Conservation (phyloP, 2,888 invertebrate species). For the Microctonus brassicae region DNA sequence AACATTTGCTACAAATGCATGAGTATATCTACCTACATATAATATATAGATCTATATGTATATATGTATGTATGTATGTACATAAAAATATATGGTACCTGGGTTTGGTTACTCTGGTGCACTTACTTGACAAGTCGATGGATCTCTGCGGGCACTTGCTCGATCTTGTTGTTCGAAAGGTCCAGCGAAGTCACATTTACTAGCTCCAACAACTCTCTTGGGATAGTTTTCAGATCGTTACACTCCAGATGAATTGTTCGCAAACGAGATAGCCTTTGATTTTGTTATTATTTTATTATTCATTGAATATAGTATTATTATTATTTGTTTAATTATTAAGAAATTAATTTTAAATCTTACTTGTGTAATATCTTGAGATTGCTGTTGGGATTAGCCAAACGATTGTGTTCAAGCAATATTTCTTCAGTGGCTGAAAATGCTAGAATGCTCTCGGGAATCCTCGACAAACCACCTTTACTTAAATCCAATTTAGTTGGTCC, state of each 20-base stretch:
- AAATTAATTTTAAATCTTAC: constrained; percentile 45
- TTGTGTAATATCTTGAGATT: constrained; percentile 60
- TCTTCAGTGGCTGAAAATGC: constrained; percentile 66
- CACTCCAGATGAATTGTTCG: constrained; percentile 66
- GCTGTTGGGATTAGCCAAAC: constrained; percentile 59
- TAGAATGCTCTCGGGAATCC: constrained; percentile 65
- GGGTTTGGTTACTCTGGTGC: neutral
- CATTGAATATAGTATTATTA: constrained; percentile 18
- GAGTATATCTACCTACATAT: too few species aligned
- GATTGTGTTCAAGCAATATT: constrained; percentile 65
- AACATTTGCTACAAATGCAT: neutral
- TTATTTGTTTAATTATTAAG: neutral
- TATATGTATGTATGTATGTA: neutral
- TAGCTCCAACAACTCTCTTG: constrained; percentile 74
- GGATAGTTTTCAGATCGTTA: constrained; percentile 75
- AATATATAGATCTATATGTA: too few species aligned
- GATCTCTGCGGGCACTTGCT: constrained; percentile 77
- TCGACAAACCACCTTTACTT: constrained; percentile 64
- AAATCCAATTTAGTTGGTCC: constrained; percentile 65
- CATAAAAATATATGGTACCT: neutral
- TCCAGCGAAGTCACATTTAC: constrained; percentile 77
- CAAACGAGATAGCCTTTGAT: constrained; percentile 59
- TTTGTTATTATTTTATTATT: constrained; percentile 22
- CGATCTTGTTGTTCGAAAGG: constrained; percentile 78
- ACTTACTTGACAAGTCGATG: constrained; percentile 74